Conservation (phyloP, 2,888 invertebrate species). For the Troides helena region DNA sequence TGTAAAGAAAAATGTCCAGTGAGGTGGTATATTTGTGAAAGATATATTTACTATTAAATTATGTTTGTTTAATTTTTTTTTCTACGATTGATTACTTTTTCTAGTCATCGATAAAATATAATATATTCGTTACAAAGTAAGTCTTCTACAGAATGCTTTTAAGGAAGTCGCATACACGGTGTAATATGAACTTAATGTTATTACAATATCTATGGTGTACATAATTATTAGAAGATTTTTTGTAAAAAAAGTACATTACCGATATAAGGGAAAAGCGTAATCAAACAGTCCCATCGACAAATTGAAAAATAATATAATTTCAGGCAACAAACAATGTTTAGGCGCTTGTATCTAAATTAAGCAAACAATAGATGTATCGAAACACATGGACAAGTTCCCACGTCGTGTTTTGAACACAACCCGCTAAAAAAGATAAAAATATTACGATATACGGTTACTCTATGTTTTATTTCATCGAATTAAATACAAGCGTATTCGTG, state of each 20-base stretch:
- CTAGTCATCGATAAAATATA: too few species aligned
- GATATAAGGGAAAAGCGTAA: background rate
- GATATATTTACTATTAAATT: too few species aligned
- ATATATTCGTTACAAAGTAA: too few species aligned
- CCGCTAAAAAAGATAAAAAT: background rate
- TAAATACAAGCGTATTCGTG: background rate
- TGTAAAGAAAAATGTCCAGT: too few species aligned
- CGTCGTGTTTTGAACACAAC: constrained; percentile 8
- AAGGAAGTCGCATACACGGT: too few species aligned
- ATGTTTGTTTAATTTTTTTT: too few species aligned
- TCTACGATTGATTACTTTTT: too few species aligned
- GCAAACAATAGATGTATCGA: constrained; percentile 16
- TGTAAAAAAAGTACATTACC: background rate
- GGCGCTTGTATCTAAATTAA: constrained; percentile 15
- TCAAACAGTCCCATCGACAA: constrained; percentile 3
- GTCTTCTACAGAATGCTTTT: too few species aligned
- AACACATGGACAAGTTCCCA: constrained; percentile 14
- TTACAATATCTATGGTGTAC: background rate
- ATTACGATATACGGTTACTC: background rate
- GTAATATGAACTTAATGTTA: too few species aligned
- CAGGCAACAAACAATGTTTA: constrained; percentile 10
- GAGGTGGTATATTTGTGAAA: too few species aligned
- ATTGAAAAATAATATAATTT: constrained; percentile 21
- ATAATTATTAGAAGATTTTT: background rate
- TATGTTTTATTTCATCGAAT: background rate